Base-by-base conservation (phyloP, 1,140 invertebrate genomes). In the Drosophila virilis region DNA sequence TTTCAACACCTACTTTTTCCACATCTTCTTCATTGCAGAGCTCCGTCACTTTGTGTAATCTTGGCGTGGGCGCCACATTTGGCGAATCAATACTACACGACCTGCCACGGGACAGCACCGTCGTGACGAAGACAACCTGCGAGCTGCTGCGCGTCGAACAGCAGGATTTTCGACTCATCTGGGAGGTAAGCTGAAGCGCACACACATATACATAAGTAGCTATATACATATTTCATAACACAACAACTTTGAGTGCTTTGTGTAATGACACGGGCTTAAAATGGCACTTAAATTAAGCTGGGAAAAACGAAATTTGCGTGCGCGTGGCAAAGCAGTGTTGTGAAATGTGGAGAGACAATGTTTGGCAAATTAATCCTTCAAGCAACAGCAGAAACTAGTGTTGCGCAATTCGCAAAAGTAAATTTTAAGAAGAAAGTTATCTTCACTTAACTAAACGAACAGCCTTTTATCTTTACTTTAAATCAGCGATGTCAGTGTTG, bases 11-110 rank as follows among this genome's bases (percentile, higher is more conserved):
- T 33, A 0, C 50, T 43, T 73, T 55, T 57, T 57, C 42, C 68
- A 37, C 8, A 35, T 67, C 8, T 61, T 51, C 46, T 78, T 84
- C 78, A 32, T 93, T 94, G 48, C 92, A 96, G 96, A 93, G 94
- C 79, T 92, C 94, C 22, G 93, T 95, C 35, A 94, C 94, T 9
- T 83, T 96, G 67, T 95, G 95, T 90, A 96, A 94, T 66, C 92
- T 97, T 42, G 95, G 95, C 15, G 94, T 96, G 57, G 96, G 96
- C 12, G 95, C 95, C n/a, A 96, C 96, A 43, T 97, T 97, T 91
- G 96, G 96, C 4, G 96, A 96, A 92, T 95, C 95, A 35, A 95
- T 96, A 70, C 92, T 96, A 55, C 94, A 95, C 78, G 95, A 96
- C 89, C 93, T 95, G 59, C 96, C 96, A 5, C 93, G 96, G 72